A percentile compares a stretch with the other conserved stretches of the same genome.
Evolutionary conservation across 2,113 vertebrate genomes (phyloP).

Genomic region (Himantopus leucocephalus): DNA sequence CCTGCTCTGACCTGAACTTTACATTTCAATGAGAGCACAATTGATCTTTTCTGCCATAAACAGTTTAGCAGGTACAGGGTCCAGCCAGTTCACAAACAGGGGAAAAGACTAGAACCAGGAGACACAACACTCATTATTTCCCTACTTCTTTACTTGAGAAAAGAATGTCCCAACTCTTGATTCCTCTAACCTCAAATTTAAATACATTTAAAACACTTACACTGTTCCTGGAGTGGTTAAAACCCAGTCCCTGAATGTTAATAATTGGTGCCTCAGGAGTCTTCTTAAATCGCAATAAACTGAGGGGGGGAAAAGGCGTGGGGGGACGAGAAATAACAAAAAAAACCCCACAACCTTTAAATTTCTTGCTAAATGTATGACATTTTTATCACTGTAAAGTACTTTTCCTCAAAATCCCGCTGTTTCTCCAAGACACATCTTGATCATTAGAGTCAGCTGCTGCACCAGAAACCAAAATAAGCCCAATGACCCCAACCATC

Average conservation of each 20-base stretch:
- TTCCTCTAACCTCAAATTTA: neutral
- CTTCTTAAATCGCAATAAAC: neutral
- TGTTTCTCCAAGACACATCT: neutral
- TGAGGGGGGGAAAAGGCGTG: no score
- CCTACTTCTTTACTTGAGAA: neutral
- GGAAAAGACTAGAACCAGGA: neutral
- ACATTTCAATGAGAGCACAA: neutral
- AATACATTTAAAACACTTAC: neutral
- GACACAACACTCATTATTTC: neutral
- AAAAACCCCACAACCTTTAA: neutral
- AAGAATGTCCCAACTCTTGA: neutral
- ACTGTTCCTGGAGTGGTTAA: neutral
- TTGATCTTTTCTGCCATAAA: neutral
- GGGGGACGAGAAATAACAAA: no score
- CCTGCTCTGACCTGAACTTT: neutral
- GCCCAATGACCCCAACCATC: neutral
- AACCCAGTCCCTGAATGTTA: neutral
- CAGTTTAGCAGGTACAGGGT: neutral
- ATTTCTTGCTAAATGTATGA: neutral
- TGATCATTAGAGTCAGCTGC: neutral
- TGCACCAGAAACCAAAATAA: neutral
- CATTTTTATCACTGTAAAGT: neutral
- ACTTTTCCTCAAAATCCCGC: neutral
- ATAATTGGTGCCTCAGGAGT: neutral
- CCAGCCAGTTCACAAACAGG: neutral